phyloP scores from a whole-genome alignment of 2,797 vertebrate species.

The Halcyon smyrnensis region DNA sequence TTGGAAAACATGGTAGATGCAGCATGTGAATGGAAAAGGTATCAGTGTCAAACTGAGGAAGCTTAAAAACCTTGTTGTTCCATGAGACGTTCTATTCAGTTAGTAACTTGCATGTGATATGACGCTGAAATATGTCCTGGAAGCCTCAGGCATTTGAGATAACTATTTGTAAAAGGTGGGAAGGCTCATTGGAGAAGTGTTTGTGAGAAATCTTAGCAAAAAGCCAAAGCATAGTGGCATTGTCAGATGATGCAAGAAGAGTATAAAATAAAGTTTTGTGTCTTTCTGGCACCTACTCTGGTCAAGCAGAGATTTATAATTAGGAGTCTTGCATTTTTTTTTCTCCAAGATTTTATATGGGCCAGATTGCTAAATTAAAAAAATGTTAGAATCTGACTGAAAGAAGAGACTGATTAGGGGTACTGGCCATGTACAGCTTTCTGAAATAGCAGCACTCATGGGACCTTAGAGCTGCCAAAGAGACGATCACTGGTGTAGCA shows the following conservation, averaged over 20 bases:
- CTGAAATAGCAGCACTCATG: background rate
- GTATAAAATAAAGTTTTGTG: background rate
- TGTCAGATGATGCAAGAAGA: background rate
- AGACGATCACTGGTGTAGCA: background rate
- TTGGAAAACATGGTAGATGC: background rate
- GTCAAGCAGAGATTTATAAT: background rate
- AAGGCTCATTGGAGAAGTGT: background rate
- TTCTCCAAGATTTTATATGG: background rate
- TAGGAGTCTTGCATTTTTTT: background rate
- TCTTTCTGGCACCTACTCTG: background rate
- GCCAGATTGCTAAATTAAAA: background rate
- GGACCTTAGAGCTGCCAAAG: background rate
- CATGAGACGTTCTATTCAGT: background rate
- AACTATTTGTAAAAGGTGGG: background rate
- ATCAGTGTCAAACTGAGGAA: background rate
- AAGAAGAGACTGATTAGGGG: background rate
- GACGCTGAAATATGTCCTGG: background rate
- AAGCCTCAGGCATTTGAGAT: background rate
- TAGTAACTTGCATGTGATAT: background rate
- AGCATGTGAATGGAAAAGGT: background rate
- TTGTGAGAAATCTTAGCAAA: background rate
- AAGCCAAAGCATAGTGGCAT: rapidly evolving
- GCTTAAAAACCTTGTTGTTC: background rate
- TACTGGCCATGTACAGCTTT: background rate
- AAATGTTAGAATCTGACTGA: background rate